These are phyloP conservation scores for Pocota personata DNA, from an alignment of 2,888 invertebrate genomes.

Conservation along the genomic window DNA sequence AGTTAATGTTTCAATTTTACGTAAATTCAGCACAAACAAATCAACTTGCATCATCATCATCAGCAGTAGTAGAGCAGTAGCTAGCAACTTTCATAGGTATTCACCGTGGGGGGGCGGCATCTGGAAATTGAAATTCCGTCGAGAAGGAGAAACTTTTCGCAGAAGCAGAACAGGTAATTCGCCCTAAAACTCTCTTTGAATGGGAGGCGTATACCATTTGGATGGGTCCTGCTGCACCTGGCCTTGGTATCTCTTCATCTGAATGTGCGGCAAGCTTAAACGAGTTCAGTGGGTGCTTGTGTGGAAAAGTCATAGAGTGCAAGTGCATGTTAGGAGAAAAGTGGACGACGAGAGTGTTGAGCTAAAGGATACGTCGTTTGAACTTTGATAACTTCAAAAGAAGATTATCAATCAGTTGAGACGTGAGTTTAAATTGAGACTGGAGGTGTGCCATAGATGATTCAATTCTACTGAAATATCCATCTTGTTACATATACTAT, in stretches of 20 bases:
- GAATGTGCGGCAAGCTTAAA: slow-evolving; percentile 27
- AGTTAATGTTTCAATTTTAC: slow-evolving; percentile 69
- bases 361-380: slow-evolving; percentile 41
- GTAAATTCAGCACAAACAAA: slow-evolving; percentile 67
- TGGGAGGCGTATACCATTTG: not conserved
- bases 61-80: not conserved
- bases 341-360: slow-evolving; percentile 52
- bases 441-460: not conserved
- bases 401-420: slow-evolving; percentile 50
- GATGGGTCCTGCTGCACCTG: slow-evolving; percentile 2
- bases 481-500: not conserved
- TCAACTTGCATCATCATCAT: slow-evolving; percentile 54
- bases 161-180: slow-evolving; percentile 41
- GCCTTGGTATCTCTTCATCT: not conserved
- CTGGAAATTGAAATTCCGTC: slow-evolving; percentile 29
- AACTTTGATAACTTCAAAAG: slow-evolving; percentile 35
- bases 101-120: not conserved
- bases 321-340: slow-evolving; percentile 47
- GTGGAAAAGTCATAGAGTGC: slow-evolving; percentile 21
- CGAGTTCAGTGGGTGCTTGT: slow-evolving; percentile 23
- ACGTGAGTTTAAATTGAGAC: slow-evolving; percentile 24
- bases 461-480: not conserved
- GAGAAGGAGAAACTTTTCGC: slow-evolving; percentile 52
- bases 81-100: not conserved
- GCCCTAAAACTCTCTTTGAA: slow-evolving; percentile 7